A percentile compares a stretch with the other conserved stretches of the same genome.
Evolutionary conservation across 2,113 vertebrate genomes (phyloP).

Genomic region (Ptyas mucosa): DNA sequence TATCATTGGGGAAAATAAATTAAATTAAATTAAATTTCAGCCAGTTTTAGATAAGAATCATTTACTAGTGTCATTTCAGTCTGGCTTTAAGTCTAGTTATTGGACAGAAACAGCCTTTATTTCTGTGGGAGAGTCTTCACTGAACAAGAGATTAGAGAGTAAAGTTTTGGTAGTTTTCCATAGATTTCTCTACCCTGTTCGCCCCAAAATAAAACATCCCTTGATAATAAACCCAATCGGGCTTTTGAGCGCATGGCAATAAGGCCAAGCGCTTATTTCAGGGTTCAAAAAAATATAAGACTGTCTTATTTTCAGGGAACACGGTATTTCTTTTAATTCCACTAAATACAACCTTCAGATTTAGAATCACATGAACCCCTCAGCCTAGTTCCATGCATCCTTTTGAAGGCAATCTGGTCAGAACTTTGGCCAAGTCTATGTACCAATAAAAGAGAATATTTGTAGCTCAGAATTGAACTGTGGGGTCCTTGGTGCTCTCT

Average conservation of each 20-base stretch:
- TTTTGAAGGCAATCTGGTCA: neutral
- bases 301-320: no score
- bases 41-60: neutral
- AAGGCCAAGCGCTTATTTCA: no score
- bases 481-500: no score
- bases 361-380: neutral
- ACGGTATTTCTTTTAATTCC: neutral
- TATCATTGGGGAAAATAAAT: neutral
- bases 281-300: no score
- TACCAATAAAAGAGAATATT: no score
- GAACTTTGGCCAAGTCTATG: neutral
- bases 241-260: no score
- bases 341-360: neutral
- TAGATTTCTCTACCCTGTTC: neutral
- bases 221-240: no score
- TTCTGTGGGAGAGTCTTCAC: neutral
- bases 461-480: no score
- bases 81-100: neutral
- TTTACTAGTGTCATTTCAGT: neutral
- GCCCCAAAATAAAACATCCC: no score
- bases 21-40: neutral
- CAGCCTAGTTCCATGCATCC: neutral
- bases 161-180: neutral
- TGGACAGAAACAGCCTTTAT: neutral
- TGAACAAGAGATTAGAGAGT: neutral